These are phyloP conservation scores for Tolypeutes matacus DNA, from an alignment of 2,797 vertebrate genomes.

Conservation along the genomic window DNA sequence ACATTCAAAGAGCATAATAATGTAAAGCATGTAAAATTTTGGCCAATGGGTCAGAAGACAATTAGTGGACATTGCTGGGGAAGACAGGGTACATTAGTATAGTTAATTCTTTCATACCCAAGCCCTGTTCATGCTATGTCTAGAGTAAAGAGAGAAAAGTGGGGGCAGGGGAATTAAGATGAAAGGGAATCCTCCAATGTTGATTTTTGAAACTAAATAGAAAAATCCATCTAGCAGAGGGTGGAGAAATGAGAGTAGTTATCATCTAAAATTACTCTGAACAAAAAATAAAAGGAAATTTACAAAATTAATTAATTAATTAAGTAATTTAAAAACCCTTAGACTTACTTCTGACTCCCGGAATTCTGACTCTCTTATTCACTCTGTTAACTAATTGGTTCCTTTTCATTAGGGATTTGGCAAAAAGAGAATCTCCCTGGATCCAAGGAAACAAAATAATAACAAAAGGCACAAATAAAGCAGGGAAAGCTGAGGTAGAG, in stretches of 20 bases:
- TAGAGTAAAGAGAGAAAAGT: background rate
- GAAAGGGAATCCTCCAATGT: background rate
- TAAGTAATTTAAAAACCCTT: background rate
- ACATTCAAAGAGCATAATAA: too few species aligned
- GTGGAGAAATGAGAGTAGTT: background rate
- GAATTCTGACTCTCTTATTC: background rate
- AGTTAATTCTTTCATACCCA: background rate
- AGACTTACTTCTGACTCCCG: background rate
- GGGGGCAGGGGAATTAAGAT: background rate
- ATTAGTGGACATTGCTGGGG: background rate
- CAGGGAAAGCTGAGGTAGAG: background rate
- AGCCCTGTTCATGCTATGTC: background rate
- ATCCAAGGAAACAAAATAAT: background rate
- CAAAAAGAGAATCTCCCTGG: background rate
- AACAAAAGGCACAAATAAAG: background rate
- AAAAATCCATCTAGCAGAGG: background rate
- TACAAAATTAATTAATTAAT: too few species aligned
- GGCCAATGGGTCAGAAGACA: too few species aligned
- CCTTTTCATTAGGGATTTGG: background rate
- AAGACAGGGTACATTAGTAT: background rate
- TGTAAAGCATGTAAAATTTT: too few species aligned
- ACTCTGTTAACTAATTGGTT: background rate
- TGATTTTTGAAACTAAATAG: background rate
- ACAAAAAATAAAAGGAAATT: background rate
- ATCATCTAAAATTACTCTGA: background rate